Percentiles rank a stretch among this genome's conserved stretches.
phyloP scores from a whole-genome alignment of 2,888 invertebrate species.

The Eupithecia pulchellata region DNA sequence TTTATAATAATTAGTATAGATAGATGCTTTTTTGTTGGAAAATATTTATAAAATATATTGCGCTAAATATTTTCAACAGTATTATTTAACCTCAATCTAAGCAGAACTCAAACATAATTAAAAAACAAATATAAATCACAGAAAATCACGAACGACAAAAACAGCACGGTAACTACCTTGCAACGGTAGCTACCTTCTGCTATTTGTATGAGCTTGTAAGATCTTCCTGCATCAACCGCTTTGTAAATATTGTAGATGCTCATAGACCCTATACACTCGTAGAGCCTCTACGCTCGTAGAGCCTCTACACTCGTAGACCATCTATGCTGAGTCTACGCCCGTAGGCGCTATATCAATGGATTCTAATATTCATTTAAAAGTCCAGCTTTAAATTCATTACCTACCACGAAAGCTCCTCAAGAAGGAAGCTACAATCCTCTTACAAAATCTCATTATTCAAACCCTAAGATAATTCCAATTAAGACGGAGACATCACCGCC shows the following conservation, averaged over 20 bases:
- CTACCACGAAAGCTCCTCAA: neutral
- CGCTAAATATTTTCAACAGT: neutral
- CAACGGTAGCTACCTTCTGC: too few relatives aligned
- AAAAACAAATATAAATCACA: too few relatives aligned
- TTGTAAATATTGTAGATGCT: too few relatives aligned
- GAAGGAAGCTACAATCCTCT: constrained; percentile 58
- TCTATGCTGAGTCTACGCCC: neutral
- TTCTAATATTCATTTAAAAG: constrained; percentile 8
- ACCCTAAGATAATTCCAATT: constrained; percentile 75
- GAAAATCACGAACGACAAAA: neutral
- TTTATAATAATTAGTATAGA: too few relatives aligned
- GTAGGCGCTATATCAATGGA: neutral
- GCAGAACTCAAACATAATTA: too few relatives aligned
- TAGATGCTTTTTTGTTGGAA: neutral
- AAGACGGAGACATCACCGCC: constrained; percentile 57
- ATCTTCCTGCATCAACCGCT: too few relatives aligned
- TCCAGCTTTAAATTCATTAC: neutral
- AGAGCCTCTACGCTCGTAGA: neutral
- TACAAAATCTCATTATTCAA: constrained; percentile 69
- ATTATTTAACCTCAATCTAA: too few relatives aligned
- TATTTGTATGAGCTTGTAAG: too few relatives aligned
- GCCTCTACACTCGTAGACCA: neutral
- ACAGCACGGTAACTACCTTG: too few relatives aligned
- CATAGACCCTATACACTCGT: neutral
- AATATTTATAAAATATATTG: neutral